These are phyloP conservation scores for Sarcophaga rosellei DNA, from an alignment of 2,888 invertebrate species.

Conservation along the genomic window DNA sequence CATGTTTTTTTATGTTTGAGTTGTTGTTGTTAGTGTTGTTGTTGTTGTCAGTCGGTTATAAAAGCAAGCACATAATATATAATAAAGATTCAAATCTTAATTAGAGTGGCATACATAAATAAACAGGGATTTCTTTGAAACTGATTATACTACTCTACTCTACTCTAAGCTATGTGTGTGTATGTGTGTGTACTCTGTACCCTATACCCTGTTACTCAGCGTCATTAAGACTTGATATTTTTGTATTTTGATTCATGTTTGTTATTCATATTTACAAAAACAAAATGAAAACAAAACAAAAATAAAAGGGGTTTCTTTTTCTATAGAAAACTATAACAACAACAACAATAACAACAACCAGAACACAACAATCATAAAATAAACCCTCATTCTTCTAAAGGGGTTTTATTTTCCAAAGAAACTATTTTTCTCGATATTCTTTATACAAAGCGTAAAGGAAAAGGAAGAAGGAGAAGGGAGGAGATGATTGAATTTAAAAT, in stretches of 20 bases:
- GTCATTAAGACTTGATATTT: slow-evolving; percentile 8
- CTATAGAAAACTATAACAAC: slow-evolving; percentile 26
- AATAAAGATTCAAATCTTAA: slow-evolving; percentile 60
- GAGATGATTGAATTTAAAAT: slow-evolving; percentile 33
- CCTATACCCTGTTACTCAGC: not conserved
- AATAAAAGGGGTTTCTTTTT: slow-evolving; percentile 49
- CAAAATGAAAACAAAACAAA: not conserved
- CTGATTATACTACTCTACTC: slow-evolving; percentile 33
- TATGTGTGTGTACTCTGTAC: too few species aligned
- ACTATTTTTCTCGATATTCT: slow-evolving; percentile 5
- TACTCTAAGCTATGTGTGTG: too few species aligned
- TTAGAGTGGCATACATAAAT: slow-evolving; percentile 57
- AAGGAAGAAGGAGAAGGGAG: not conserved
- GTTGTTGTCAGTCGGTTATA: not conserved
- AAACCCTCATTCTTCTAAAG: not conserved
- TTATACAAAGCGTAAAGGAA: not conserved
- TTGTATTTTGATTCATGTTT: slow-evolving; percentile 26
- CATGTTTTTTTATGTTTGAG: not conserved
- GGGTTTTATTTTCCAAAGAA: slow-evolving; percentile 43
- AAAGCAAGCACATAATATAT: slow-evolving; percentile 40
- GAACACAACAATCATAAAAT: too few species aligned
- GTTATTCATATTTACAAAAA: slow-evolving; percentile 47
- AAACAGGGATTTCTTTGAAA: slow-evolving; percentile 57
- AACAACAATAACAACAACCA: too few species aligned
- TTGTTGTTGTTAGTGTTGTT: too few species aligned